phyloP scores from a whole-genome alignment of 2,888 invertebrate species.

The Brachypalpus laphriformis region DNA sequence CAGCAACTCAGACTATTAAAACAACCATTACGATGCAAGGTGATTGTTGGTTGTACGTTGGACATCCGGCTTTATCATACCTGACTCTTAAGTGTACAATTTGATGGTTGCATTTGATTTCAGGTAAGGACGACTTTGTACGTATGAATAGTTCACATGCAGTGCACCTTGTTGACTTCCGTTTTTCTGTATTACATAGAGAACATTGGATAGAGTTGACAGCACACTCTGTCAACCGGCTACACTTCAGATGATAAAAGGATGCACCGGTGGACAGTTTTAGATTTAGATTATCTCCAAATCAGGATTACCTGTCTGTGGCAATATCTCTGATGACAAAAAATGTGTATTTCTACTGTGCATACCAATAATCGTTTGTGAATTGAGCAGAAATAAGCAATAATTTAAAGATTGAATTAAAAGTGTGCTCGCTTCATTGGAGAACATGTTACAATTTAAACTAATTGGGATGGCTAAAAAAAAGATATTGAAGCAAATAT shows the following conservation, averaged over 20 bases:
- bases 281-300: conserved; percentile 44
- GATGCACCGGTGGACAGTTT: neutral
- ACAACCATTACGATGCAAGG: conserved; percentile 25
- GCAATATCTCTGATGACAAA: conserved; percentile 1
- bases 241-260: conserved; percentile 1
- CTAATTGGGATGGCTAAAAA: too few species aligned
- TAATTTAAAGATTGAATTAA: neutral
- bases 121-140: neutral
- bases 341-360: neutral
- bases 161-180: neutral
- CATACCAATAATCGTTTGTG: neutral
- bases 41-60: conserved; percentile 7
- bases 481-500: too few species aligned
- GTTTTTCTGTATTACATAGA: conserved; percentile 1
- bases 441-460: too few species aligned
- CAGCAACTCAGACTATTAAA: neutral
- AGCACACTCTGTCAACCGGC: neutral
- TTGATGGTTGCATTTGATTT: conserved; percentile 20
- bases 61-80: neutral
- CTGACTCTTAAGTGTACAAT: conserved; percentile 44
- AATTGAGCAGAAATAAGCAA: neutral
- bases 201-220: conserved; percentile 7
- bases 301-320: conserved; percentile 30
- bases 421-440: neutral
- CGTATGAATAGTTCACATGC: neutral